Evolutionary conservation across 2,113 vertebrate species (phyloP).

Genomic region (Ivindomyrus marchei): DNA sequence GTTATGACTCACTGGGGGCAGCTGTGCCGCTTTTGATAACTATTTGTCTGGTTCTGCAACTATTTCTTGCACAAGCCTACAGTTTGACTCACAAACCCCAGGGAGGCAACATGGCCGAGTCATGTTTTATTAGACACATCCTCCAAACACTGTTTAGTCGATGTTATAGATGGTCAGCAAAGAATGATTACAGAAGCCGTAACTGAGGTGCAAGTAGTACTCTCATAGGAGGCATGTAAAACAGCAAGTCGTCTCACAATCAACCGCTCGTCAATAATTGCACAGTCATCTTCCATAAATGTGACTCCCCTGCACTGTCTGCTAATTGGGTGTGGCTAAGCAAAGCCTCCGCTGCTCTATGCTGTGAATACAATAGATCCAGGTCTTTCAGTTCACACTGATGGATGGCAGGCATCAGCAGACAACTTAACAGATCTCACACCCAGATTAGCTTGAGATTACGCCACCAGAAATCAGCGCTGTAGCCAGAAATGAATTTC

Average conservation of each 20-base stretch:
- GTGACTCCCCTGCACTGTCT: background rate
- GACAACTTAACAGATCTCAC: background rate
- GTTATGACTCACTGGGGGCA: background rate
- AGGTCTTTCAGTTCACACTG: background rate
- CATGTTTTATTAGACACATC: background rate
- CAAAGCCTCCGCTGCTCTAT: background rate
- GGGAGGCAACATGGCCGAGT: background rate
- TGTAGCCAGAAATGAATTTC: background rate
- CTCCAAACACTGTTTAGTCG: background rate
- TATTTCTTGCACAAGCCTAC: background rate
- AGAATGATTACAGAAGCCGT: background rate
- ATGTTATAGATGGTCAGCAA: background rate
- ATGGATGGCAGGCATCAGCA: background rate
- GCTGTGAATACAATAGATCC: background rate
- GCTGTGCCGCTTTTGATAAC: background rate
- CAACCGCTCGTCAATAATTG: background rate
- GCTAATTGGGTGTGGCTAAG: background rate
- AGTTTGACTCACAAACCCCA: background rate
- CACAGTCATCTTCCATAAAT: background rate
- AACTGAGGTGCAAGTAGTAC: background rate
- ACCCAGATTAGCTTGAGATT: background rate
- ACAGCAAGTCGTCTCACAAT: background rate
- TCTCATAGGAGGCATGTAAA: background rate
- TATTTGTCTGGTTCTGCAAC: background rate
- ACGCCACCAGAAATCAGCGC: background rate